Evolutionary conservation across 2,797 vertebrate genomes (phyloP).

Genomic region (Danio choprae): DNA sequence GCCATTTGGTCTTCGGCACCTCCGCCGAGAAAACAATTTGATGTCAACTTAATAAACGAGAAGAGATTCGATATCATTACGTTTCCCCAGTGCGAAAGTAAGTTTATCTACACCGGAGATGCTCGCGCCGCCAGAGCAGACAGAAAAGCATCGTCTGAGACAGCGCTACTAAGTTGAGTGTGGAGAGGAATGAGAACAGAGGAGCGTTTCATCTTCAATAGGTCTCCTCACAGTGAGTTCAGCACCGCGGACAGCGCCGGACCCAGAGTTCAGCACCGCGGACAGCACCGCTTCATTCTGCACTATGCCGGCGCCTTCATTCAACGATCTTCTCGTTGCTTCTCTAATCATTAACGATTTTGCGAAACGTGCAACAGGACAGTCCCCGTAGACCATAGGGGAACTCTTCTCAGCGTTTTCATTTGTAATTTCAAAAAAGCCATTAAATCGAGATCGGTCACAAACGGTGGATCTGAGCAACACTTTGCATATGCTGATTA

Average conservation of each 20-base stretch:
- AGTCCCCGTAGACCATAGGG: background rate
- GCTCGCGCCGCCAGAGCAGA: conserved; percentile 33
- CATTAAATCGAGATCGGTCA: background rate
- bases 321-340: conserved; percentile 12
- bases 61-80: conserved; percentile 25
- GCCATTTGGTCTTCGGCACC: conserved; percentile 70
- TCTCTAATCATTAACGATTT: conserved; percentile 24
- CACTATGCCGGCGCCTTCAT: conserved; percentile 26
- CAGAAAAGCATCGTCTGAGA: conserved; percentile 28
- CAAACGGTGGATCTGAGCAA: background rate
- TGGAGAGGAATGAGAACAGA: conserved; percentile 45
- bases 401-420: background rate
- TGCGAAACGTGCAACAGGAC: conserved; percentile 37
- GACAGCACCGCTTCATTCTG: conserved; percentile 47
- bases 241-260: conserved; percentile 58
- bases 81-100: conserved; percentile 41
- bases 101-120: conserved; percentile 47
- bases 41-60: conserved; percentile 55
- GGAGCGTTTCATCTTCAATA: conserved; percentile 55
- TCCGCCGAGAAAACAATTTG: conserved; percentile 63
- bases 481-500: background rate
- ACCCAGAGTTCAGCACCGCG: conserved; percentile 58
- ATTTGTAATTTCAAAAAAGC: conserved; percentile 10
- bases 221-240: conserved; percentile 71
- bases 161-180: conserved; percentile 35